Conservation (phyloP, 1,140 invertebrate species). For the Zaprionus africanus region DNA sequence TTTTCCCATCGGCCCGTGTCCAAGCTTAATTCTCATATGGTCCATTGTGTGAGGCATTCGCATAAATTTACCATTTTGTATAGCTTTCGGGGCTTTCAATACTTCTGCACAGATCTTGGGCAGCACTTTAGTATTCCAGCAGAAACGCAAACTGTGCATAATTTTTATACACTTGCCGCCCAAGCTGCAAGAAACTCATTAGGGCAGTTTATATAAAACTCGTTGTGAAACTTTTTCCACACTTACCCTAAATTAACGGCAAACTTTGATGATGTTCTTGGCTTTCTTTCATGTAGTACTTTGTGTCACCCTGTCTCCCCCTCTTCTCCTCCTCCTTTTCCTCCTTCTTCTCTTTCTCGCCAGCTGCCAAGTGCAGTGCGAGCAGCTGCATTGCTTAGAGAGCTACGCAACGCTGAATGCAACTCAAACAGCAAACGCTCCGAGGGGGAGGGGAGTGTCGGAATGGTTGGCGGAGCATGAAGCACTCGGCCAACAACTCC, state of each 20-base stretch:
- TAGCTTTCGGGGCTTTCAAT: slow-evolving; percentile 21
- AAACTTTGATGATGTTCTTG: slow-evolving; percentile 61
- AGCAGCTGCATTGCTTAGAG: slow-evolving; percentile 26
- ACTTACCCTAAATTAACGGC: slow-evolving; percentile 76
- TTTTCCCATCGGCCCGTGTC: slow-evolving; percentile 19
- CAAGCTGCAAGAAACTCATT: slow-evolving; percentile 53
- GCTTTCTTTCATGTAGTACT: slow-evolving; percentile 7
- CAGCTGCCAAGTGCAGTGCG: slow-evolving; percentile 45
- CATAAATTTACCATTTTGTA: slow-evolving; percentile 59
- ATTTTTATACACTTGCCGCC: slow-evolving; percentile 34
- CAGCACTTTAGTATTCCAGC: slow-evolving; percentile 20
- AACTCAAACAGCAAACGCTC: slow-evolving; percentile 62
- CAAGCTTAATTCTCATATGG: slow-evolving; percentile 17
- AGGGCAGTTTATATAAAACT: slow-evolving; percentile 75
- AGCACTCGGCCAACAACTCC: slow-evolving; percentile 5
- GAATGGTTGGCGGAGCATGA: not conserved
- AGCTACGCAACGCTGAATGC: slow-evolving; percentile 18
- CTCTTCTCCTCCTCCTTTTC: not conserved
- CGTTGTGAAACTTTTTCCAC: slow-evolving; percentile 69
- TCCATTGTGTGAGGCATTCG: slow-evolving; percentile 10
- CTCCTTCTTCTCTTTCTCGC: slow-evolving; percentile 28
- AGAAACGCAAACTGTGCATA: slow-evolving; percentile 59
- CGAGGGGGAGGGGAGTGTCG: not conserved
- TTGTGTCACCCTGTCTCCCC: not conserved
- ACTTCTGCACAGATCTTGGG: slow-evolving; percentile 12